Evolutionary conservation across 2,888 invertebrate genomes (phyloP).

Genomic region (Prosopocoilus inquinatus): DNA sequence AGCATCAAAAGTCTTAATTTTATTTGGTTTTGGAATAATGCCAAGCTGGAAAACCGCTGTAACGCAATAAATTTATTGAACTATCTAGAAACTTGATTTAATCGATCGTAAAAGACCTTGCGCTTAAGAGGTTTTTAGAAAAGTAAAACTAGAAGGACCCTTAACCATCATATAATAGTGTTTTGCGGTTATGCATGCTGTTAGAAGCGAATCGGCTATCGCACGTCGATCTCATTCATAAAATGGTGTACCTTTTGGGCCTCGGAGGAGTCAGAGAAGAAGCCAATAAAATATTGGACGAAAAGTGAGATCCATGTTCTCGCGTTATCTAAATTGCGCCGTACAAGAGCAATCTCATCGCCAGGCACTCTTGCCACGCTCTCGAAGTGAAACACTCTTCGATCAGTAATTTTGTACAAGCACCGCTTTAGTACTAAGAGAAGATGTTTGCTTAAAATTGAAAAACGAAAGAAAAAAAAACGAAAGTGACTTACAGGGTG

Average conservation of each 20-base stretch:
- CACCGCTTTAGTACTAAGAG: slow-evolving; percentile 17
- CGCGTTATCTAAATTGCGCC: slow-evolving; percentile 48
- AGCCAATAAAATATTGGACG: slow-evolving; percentile 51
- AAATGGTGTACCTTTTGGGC: slow-evolving; percentile 49
- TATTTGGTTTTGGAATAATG: too few relatives aligned
- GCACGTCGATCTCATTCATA: too few relatives aligned
- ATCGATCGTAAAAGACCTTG: too few relatives aligned
- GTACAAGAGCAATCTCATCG: slow-evolving; percentile 43
- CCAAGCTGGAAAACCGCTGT: too few relatives aligned
- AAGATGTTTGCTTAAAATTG: neutral
- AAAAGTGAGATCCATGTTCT: slow-evolving; percentile 48
- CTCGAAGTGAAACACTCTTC: slow-evolving; percentile 3
- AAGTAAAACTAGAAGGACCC: too few relatives aligned
- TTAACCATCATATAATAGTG: too few relatives aligned
- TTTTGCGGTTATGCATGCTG: too few relatives aligned
- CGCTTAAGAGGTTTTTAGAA: too few relatives aligned
- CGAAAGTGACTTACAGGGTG: slow-evolving; percentile 1
- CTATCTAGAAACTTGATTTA: too few relatives aligned
- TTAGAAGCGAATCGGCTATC: too few relatives aligned
- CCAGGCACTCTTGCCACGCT: slow-evolving; percentile 23
- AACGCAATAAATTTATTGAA: too few relatives aligned
- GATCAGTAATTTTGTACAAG: slow-evolving; percentile 14
- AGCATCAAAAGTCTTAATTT: neutral
- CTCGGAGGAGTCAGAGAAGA: slow-evolving; percentile 51
- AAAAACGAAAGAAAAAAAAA: neutral